Evolutionary conservation across 2,888 invertebrate genomes (phyloP), one percentile per base, ranked within the genome.

Genomic region (Gari tellinella): DNA sequence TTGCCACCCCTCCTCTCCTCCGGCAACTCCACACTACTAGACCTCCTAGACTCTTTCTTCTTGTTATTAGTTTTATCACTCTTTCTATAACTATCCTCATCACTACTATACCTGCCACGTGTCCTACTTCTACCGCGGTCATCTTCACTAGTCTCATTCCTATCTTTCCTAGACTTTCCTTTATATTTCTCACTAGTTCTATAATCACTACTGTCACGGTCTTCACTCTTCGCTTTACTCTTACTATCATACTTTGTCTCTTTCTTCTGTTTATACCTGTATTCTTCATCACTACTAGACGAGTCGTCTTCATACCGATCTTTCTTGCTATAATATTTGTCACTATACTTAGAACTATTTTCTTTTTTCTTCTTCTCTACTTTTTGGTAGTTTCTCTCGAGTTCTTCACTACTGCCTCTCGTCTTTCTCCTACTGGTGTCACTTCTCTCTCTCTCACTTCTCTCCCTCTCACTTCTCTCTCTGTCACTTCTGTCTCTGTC

Each of bases 361-460:
- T 67, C 51, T 21, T 61, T 57, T n/a, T 65, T 55, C 19, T 53
- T 63, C 53, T 46, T 63, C 52, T 63, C 75, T 52, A 65, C 66
- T 26, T 67, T 70, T 51, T 63, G 46, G 40, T 70, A 63, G 15
- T 51, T 62, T 60, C 51, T 67, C 41, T 75, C 75, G 5, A 75
- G 49, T 60, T 74, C 74, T 31, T 74, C 68, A 64, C 65, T 66
- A 53, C 70, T 60, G 21, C 45, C 55, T 53, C 63, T 48, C 17
- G 40, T 41, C 5, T 41, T 55, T 15, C 45, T 21, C 19, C 19
- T 53, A 23, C 40, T 61, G 23, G 53, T 52, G 19, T 38, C 53
- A 1, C 26, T 17, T 17, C 37, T 52, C n/a, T 41, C 41, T 15
- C 56, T 25, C 0, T 26, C 17, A 17, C 26, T 26, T n/a, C 8